Evolutionary conservation across 2,888 invertebrate genomes (phyloP), one percentile per base, ranked within the genome.

Genomic region (Nephrocerus scutellatus): DNA sequence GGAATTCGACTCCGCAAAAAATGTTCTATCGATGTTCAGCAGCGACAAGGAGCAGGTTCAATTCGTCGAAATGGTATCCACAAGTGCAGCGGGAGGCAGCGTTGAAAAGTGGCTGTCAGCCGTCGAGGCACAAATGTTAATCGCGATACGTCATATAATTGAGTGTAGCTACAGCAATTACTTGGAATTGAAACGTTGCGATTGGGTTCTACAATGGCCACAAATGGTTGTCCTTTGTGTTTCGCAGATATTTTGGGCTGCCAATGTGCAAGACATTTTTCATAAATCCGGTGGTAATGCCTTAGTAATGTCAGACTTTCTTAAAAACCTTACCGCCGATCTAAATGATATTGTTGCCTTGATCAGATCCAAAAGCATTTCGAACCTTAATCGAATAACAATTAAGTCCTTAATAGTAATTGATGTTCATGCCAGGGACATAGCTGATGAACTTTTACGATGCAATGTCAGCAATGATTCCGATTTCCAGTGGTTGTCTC

Each of bases 401-500:
- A 67, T 83, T 2, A 79, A 78, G 32, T 78, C 82, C 0, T 60
- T 83, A 7, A 79, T 84, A 12, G 79, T 79, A 15, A 75, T 81
- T 40, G 81, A 83, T 63, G 82, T 83, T 3, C 83, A 84, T 52
- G 79, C 80, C 13, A 74, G 77, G 56, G 82, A 83, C 60, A 77
- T 82, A 1, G 75, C 80, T 1, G 70, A 74, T 41, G 73, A 76
- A 21, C 57, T 79, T 14, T 68, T 74, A 5, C 60, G 68, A 2
- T 63, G 72, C 20, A 66, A 68, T 26, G 73, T 81, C 2, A 57
- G 60, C 16, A 68, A 70, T 24, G 77, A 76, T 47, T 72, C 67
- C 30, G 82, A 82, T 56, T 84, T 84, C 56, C 72, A 77, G 53
- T 84, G 84, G 84, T 60, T 81, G 42, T 72, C 82, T 1, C 83